Conservation (phyloP, 1,140 invertebrate genomes). For the Galleria mellonella region DNA sequence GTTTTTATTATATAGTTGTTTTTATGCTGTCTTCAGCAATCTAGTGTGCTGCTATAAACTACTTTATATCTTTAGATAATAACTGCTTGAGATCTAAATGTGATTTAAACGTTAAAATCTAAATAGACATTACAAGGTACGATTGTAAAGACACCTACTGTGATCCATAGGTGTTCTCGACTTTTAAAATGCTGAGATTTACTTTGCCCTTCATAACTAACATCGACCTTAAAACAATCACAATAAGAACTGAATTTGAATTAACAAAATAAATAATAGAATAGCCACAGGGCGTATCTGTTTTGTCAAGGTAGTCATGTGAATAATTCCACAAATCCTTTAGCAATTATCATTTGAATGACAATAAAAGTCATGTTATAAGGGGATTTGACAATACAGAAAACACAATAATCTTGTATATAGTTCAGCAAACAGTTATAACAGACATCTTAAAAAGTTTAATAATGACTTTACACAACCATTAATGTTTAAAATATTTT, state of each 20-base stretch:
- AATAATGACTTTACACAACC: too few relatives aligned
- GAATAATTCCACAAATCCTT: slow-evolving; percentile 68
- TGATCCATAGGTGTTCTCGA: slow-evolving; percentile 49
- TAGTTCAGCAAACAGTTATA: slow-evolving; percentile 11
- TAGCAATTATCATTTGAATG: slow-evolving; percentile 70
- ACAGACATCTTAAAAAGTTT: slow-evolving; percentile 4
- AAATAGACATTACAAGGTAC: slow-evolving; percentile 44
- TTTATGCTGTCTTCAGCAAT: too few relatives aligned
- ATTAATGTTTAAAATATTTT: too few relatives aligned
- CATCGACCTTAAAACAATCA: neutral
- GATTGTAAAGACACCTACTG: slow-evolving; percentile 54
- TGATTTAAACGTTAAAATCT: slow-evolving; percentile 23
- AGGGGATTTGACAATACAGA: slow-evolving; percentile 36
- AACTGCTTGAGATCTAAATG: slow-evolving; percentile 2
- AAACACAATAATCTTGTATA: slow-evolving; percentile 16
- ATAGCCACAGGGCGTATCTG: slow-evolving; percentile 70
- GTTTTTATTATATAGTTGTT: too few relatives aligned
- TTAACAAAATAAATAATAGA: slow-evolving; percentile 19
- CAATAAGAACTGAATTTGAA: neutral
- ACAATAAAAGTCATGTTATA: slow-evolving; percentile 58
- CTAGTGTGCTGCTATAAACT: too few relatives aligned
- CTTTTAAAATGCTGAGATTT: slow-evolving; percentile 14
- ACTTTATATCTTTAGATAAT: too few relatives aligned
- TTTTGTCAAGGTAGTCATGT: slow-evolving; percentile 64
- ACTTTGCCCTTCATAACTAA: slow-evolving; percentile 11